phyloP scores from a whole-genome alignment of 2,797 vertebrate genomes.

The Gymnodraco acuticeps region DNA sequence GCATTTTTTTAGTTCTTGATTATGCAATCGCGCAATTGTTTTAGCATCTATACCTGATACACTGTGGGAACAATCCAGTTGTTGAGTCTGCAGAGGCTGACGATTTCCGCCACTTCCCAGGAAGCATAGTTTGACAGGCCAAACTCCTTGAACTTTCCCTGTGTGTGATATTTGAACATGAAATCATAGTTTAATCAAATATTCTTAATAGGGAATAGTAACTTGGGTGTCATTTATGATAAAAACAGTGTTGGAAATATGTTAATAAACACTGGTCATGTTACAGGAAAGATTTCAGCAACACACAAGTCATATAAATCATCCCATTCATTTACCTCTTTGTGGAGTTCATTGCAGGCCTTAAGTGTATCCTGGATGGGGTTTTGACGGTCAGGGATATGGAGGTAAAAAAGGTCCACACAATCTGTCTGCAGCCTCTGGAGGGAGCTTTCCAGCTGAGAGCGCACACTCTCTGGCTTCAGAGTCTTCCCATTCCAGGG shows the following conservation, averaged over 20 bases:
- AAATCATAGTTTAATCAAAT: conserved; percentile 7
- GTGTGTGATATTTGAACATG: conserved; percentile 26
- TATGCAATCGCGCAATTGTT: not conserved
- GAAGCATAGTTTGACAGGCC: conserved; percentile 94
- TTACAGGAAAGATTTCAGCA: not conserved
- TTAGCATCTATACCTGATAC: conserved; percentile 89
- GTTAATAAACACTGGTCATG: not conserved
- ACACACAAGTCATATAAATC: not conserved
- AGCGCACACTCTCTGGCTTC: conserved; percentile 88
- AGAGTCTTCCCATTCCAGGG: conserved; percentile 93
- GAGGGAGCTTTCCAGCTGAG: conserved; percentile 91
- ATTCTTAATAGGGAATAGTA: not conserved
- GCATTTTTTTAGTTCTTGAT: not conserved
- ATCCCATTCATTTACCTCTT: conserved; percentile 83
- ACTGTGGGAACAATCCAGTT: conserved; percentile 92
- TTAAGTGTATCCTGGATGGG: conserved; percentile 91
- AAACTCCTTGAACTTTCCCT: conserved; percentile 96
- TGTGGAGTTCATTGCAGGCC: conserved; percentile 92
- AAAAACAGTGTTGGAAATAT: not conserved
- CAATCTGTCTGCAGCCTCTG: conserved; percentile 81
- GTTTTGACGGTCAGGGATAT: conserved; percentile 91
- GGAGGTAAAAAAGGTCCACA: conserved; percentile 95
- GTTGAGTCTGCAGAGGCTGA: conserved; percentile 89
- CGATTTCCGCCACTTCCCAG: conserved; percentile 96
- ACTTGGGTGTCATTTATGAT: not conserved